These are phyloP conservation scores for Hyperoplus lanceolatus DNA, from an alignment of 2,797 vertebrate genomes.

Conservation along the genomic window DNA sequence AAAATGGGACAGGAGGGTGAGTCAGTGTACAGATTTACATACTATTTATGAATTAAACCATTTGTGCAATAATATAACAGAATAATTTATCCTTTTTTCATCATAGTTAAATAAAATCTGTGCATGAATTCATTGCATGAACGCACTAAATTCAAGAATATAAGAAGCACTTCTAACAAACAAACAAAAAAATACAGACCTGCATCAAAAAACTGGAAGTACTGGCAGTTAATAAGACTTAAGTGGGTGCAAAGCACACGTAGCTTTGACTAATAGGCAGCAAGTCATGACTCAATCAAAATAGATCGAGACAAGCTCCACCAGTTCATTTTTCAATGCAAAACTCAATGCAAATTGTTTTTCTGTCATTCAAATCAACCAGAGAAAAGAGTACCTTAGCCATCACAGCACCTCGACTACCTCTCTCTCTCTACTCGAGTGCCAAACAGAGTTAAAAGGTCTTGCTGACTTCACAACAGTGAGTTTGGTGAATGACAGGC, in stretches of 20 bases:
- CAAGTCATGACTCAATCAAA: constrained; percentile 3
- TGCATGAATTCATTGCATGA: not conserved
- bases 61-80: not conserved
- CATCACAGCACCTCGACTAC: constrained; percentile 21
- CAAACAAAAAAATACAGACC: not conserved
- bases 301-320: constrained; percentile 5
- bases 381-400: constrained; percentile 29
- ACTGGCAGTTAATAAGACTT: not conserved
- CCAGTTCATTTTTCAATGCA: constrained; percentile 33
- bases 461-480: constrained; percentile 31
- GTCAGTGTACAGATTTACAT: not conserved
- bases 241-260: not conserved
- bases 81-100: too few relatives aligned
- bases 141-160: not conserved
- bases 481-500: constrained; percentile 35
- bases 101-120: not conserved
- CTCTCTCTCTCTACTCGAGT: constrained; percentile 6
- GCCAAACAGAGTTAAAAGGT: constrained; percentile 36
- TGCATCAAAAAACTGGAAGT: not conserved
- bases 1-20: not conserved
- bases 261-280: not conserved
- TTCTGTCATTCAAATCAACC: constrained; percentile 47
- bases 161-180: not conserved
- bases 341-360: constrained; percentile 48
- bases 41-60: not conserved